These are phyloP conservation scores for Ailurus styani DNA, from an alignment of 2,113 vertebrate genomes.

Conservation along the genomic window DNA sequence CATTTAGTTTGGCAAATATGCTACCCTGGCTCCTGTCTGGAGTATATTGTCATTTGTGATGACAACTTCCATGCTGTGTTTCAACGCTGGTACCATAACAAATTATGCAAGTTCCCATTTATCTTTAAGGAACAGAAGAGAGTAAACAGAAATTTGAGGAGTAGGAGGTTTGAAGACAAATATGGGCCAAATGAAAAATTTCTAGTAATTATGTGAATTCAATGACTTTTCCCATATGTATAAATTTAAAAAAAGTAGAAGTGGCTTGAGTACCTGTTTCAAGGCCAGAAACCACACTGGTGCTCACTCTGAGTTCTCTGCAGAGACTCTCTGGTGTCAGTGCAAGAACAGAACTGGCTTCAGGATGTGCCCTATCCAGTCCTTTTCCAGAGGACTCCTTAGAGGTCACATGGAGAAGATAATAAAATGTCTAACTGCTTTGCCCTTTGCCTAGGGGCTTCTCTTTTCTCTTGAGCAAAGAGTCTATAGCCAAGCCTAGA, in stretches of 20 bases:
- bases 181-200: background rate
- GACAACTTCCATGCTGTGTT: constrained; percentile 16
- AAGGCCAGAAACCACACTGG: background rate
- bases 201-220: background rate
- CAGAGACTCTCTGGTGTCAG: background rate
- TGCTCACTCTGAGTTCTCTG: background rate
- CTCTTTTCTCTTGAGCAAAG: background rate
- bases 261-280: background rate
- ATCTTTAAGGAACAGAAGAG: background rate
- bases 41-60: constrained; percentile 38
- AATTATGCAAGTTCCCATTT: constrained; percentile 11
- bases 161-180: constrained; percentile 1
- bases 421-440: background rate
- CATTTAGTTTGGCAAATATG: background rate
- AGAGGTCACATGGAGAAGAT: background rate
- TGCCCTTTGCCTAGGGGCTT: background rate
- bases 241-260: background rate
- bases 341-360: background rate
- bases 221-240: background rate
- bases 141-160: constrained; percentile 31
- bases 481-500: background rate
- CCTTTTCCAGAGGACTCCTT: background rate
- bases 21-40: background rate
- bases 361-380: background rate
- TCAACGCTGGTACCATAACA: background rate